These are phyloP conservation scores for Thalassophryne amazonica DNA, from an alignment of 2,797 vertebrate species.

Conservation along the genomic window DNA sequence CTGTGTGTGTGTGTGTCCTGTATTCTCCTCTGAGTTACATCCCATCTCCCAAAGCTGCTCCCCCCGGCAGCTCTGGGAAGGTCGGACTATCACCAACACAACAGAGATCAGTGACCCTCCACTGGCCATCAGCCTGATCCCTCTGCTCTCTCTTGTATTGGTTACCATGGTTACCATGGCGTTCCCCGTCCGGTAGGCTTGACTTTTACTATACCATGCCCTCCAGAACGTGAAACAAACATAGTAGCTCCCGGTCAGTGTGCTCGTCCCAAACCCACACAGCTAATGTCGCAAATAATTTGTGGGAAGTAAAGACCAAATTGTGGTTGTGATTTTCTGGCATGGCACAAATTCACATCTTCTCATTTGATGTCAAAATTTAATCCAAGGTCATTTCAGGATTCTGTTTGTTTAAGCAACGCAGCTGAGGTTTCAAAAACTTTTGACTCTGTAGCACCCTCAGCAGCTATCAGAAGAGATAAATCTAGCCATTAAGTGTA, in stretches of 20 bases:
- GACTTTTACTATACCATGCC: slow-evolving; percentile 71
- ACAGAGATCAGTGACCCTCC: slow-evolving; percentile 34
- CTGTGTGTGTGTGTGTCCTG: slow-evolving; percentile 34
- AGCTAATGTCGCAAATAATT: slow-evolving; percentile 61
- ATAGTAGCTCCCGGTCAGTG: slow-evolving; percentile 53
- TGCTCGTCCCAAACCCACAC: slow-evolving; percentile 81
- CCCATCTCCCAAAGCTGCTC: slow-evolving; percentile 66
- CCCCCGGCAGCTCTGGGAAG: slow-evolving; percentile 74
- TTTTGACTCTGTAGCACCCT: slow-evolving; percentile 30
- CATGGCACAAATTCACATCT: slow-evolving; percentile 2
- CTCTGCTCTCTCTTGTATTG: slow-evolving; percentile 34
- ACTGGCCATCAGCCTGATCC: slow-evolving; percentile 4
- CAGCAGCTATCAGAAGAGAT: slow-evolving; percentile 38
- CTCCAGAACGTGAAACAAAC: slow-evolving; percentile 42
- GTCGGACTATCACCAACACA: slow-evolving; percentile 55
- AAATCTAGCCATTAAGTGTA: not conserved
- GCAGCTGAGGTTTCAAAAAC: not conserved
- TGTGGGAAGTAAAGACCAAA: slow-evolving; percentile 45
- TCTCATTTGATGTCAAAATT: not conserved
- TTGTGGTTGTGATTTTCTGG: not conserved
- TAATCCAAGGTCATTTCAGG: not conserved
- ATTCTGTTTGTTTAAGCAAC: slow-evolving; percentile 8
- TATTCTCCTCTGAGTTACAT: slow-evolving; percentile 61
- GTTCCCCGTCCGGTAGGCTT: slow-evolving; percentile 46
- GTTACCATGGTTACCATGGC: slow-evolving; percentile 49